Percentiles rank a stretch among this genome's conserved stretches.
Conservation (phyloP, 2,113 vertebrate genomes). For the Pachyramphus minor region DNA sequence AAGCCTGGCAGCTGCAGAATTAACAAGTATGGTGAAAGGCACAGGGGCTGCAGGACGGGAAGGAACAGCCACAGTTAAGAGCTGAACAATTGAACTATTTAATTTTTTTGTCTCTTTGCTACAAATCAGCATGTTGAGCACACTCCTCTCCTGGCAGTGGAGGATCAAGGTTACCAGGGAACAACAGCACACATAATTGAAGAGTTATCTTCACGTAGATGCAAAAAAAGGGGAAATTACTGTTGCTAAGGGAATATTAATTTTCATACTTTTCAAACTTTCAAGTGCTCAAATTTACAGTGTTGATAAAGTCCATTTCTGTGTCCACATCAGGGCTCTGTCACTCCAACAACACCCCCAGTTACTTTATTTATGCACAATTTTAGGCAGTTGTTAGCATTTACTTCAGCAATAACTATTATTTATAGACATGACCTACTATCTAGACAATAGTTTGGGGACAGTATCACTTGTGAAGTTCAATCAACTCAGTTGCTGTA, state of each 20-base stretch:
- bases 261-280: not conserved
- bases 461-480: not conserved
- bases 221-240: not conserved
- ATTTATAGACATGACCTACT: not conserved
- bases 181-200: not conserved
- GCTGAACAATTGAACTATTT: not conserved
- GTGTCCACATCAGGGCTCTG: accelerated
- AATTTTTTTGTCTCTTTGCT: not conserved
- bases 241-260: not conserved
- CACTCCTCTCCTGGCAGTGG: not conserved
- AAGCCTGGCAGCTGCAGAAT: not conserved
- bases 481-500: not conserved
- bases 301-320: accelerated
- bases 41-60: not conserved
- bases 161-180: not conserved
- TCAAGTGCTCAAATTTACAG: accelerated
- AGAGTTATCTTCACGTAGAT: not conserved
- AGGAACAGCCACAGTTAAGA: not conserved
- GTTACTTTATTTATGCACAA: not conserved
- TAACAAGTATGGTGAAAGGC: not conserved
- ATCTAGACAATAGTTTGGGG: not conserved
- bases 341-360: accelerated
- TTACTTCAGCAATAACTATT: not conserved
- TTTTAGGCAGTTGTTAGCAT: not conserved
- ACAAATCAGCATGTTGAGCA: not conserved